These are phyloP conservation scores for Nerophis lumbriciformis DNA, from an alignment of 2,113 vertebrate species.

Conservation along the genomic window DNA sequence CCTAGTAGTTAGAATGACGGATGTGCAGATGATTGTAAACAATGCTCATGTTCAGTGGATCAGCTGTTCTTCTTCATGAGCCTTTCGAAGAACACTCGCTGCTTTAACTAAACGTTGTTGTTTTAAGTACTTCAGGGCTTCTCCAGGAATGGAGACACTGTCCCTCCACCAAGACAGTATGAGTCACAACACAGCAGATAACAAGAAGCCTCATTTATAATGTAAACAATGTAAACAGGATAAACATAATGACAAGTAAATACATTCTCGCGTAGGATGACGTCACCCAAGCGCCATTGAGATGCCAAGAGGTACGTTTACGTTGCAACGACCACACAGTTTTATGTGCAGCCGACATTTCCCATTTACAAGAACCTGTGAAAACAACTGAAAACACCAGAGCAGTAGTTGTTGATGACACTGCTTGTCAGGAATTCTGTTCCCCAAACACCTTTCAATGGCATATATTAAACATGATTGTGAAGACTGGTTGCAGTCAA, in stretches of 20 bases:
- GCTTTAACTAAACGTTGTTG: constrained; percentile 26
- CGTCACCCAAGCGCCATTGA: constrained; percentile 31
- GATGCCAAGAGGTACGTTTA: not conserved
- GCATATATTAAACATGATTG: too few species aligned
- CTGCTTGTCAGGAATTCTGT: too few species aligned
- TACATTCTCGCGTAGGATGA: constrained; percentile 39
- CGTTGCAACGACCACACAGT: not conserved
- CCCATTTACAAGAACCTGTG: not conserved
- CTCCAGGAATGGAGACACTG: constrained; percentile 32
- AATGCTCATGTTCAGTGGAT: constrained; percentile 53
- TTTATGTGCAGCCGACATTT: not conserved
- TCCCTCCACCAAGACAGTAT: constrained; percentile 16
- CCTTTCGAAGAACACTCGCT: constrained; percentile 6
- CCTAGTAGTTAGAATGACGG: constrained; percentile 57
- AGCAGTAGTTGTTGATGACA: not conserved
- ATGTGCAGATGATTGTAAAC: constrained; percentile 50
- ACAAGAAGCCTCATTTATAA: constrained; percentile 44
- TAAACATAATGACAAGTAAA: constrained; percentile 26
- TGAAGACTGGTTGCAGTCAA: too few species aligned
- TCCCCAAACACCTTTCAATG: not conserved
- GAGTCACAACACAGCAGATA: constrained; percentile 18
- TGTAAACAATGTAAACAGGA: constrained; percentile 20
- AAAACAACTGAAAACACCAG: not conserved
- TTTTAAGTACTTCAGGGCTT: constrained; percentile 33
- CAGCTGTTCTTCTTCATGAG: constrained; percentile 8